Base-by-base conservation (phyloP, 2,888 invertebrate genomes). In the Stenodera caucasica region DNA sequence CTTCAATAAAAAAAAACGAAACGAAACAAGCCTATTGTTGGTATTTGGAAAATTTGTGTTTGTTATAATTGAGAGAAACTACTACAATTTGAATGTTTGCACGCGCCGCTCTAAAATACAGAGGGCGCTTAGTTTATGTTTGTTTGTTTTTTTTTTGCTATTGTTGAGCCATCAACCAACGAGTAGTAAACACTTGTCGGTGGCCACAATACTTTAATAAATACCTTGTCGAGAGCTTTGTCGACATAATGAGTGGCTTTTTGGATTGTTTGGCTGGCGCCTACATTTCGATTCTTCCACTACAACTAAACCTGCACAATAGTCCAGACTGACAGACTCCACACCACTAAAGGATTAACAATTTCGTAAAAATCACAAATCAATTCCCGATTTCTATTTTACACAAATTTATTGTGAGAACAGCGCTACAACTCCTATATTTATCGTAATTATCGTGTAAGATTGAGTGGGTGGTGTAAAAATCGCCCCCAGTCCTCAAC, bases 171-270 rank as follows among this genome's bases (percentile, higher is more conserved):
- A 66, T 72, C 70, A 72, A 69, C 67, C 65, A 35, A 14, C 64
- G 70, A 76, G 75, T 73, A 72, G 75, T 70, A 75, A 75, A 75
- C 75, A 76, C 73, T 75, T 68, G 71, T 72, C 69, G 66, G 67
- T 63, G 59, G 65, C 64, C 69, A 73, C 75, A 75, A 76, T 73
- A 69, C 71, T 68, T 74, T 76, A 75, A 74, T 76, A 75, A 74
- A 73, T 75, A 76, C 75, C 74, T 68, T 45, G 45, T 67, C 67
- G 64, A 68, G 69, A 66, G 69, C 68, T 66, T 69, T 70, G 68
- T 68, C 66, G 72, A 72, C 73, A 68, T 74, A 75, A 76, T 73
- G 72, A 75, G 73, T 72, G 72, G 69, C 70, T 71, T 72, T 54
- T 69, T 70, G 66, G 68, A 63, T 62, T 61, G 18, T 45, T 45